phyloP scores from a whole-genome alignment of 2,113 vertebrate genomes.

The Alethe diademata region DNA sequence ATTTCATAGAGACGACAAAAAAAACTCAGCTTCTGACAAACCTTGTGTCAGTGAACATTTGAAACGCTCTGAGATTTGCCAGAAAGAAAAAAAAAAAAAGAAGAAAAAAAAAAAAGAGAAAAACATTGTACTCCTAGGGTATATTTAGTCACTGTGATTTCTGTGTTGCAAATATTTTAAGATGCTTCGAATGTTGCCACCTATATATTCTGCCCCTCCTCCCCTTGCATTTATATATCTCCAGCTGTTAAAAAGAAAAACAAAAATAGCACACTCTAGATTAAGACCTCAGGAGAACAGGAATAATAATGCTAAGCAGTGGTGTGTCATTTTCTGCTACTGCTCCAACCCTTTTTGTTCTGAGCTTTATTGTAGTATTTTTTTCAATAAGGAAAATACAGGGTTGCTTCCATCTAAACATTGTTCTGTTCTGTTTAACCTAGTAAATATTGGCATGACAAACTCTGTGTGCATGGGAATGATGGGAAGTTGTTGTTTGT shows the following conservation, averaged over 20 bases:
- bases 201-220: background rate
- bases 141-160: background rate
- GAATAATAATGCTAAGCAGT: slow-evolving; percentile 3
- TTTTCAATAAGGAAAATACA: slow-evolving; percentile 12
- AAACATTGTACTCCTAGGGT: background rate
- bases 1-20: background rate
- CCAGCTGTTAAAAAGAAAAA: background rate
- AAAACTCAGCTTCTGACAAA: background rate
- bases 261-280: background rate
- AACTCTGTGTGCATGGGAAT: background rate
- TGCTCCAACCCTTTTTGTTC: background rate
- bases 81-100: background rate
- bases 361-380: background rate
- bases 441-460: background rate
- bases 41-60: background rate
- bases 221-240: background rate
- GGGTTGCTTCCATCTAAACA: background rate
- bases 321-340: background rate
- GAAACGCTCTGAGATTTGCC: background rate
- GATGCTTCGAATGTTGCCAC: background rate
- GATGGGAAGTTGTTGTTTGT: background rate
- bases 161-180: background rate
- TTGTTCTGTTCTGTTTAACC: background rate
- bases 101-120: background rate
- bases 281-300: background rate